phyloP scores from a whole-genome alignment of 2,113 vertebrate genomes.

The Petaurus breviceps region DNA sequence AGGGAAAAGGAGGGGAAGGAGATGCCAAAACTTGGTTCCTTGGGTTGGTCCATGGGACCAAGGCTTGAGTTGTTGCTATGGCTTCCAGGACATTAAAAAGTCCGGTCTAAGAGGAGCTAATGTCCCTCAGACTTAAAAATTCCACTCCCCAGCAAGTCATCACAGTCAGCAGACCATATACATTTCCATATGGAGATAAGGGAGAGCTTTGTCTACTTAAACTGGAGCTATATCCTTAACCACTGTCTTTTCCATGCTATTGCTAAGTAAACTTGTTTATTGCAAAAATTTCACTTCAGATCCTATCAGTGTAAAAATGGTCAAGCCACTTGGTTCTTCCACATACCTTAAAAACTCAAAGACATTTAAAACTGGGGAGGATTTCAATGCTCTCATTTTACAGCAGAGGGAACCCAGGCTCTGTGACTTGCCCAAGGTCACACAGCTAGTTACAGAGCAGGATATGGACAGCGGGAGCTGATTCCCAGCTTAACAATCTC shows the following conservation, averaged over 20 bases:
- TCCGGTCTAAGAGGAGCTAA: neutral
- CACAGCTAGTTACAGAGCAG: neutral
- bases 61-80: neutral
- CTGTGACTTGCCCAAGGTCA: neutral
- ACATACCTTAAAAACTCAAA: neutral
- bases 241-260: neutral
- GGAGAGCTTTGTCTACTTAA: neutral
- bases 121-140: neutral
- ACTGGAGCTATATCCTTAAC: neutral
- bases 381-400: neutral
- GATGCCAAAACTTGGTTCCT: neutral
- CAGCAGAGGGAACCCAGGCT: neutral
- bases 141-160: neutral
- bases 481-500: neutral
- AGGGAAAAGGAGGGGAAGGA: neutral
- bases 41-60: neutral
- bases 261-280: neutral
- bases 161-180: neutral
- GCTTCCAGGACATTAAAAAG: neutral
- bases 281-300: neutral
- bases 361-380: neutral
- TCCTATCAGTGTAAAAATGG: neutral
- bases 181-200: neutral
- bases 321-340: neutral
- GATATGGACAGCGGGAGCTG: neutral